phyloP scores from a whole-genome alignment of 2,888 invertebrate species.

The Boloria selene region DNA sequence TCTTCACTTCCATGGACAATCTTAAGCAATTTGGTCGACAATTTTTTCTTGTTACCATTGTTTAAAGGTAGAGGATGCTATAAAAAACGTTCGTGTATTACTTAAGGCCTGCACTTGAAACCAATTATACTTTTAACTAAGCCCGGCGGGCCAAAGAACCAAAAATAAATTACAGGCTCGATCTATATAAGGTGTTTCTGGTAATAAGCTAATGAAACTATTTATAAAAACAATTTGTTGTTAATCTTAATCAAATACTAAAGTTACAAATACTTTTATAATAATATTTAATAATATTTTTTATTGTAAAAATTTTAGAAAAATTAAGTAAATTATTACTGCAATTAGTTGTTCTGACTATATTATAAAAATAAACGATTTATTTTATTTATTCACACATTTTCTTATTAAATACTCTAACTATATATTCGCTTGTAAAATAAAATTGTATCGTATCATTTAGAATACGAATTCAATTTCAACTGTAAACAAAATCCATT shows the following conservation, averaged over 20 bases:
- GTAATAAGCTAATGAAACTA: background rate
- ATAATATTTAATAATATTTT: too few species aligned
- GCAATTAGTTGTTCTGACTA: too few species aligned
- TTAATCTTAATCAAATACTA: too few species aligned
- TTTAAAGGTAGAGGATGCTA: conserved; percentile 51
- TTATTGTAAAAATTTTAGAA: too few species aligned
- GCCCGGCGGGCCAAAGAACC: conserved; percentile 50
- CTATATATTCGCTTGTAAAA: conserved; percentile 20
- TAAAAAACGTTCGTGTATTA: conserved; percentile 59
- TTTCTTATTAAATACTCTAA: conserved; percentile 11
- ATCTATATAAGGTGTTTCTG: conserved; percentile 49
- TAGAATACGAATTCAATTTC: conserved; percentile 38
- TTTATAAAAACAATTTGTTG: background rate
- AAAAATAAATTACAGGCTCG: conserved; percentile 52
- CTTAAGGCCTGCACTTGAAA: conserved; percentile 66
- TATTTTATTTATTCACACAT: too few species aligned
- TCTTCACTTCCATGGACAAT: conserved; percentile 27
- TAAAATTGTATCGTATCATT: conserved; percentile 30
- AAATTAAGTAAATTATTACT: too few species aligned
- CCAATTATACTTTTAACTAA: conserved; percentile 71
- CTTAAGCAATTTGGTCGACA: conserved; percentile 31
- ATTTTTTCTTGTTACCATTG: conserved; percentile 53
- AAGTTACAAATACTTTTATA: too few species aligned
- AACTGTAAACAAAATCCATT: conserved; percentile 38
- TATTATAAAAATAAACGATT: too few species aligned